A percentile compares a stretch with the other conserved stretches of the same genome.
Evolutionary conservation across 2,888 invertebrate species (phyloP).

Genomic region (Timandra comae): DNA sequence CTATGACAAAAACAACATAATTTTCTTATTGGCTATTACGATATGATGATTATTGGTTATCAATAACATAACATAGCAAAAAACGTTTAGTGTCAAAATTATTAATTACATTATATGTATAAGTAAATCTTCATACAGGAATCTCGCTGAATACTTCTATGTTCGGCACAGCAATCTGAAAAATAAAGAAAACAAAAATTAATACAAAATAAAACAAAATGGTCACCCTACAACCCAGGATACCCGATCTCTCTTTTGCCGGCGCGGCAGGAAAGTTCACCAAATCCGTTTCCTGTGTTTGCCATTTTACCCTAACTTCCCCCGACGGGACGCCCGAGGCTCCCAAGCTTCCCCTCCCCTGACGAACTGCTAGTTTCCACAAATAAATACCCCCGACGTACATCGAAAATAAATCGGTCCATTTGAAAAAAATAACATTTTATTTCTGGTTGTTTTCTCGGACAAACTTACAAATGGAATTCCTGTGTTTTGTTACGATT

Average conservation of each 20-base stretch:
- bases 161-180: background rate
- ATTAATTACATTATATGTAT: too few relatives aligned
- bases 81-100: too few relatives aligned
- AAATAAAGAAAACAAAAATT: conserved; percentile 1
- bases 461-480: too few relatives aligned
- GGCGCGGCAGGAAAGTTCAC: conserved; percentile 61
- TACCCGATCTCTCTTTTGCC: conserved; percentile 50
- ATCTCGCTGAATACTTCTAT: too few relatives aligned
- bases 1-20: too few relatives aligned
- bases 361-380: conserved; percentile 44
- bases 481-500: too few relatives aligned
- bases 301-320: conserved; percentile 38
- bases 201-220: too few relatives aligned
- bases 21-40: too few relatives aligned
- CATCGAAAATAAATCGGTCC: conserved; percentile 51
- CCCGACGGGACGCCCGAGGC: conserved; percentile 33
- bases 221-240: conserved; percentile 44
- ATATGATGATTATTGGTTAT: too few relatives aligned
- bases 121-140: too few relatives aligned
- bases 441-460: conserved; percentile 18
- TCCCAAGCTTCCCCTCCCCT: conserved; percentile 20
- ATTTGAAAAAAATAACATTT: conserved; percentile 50
- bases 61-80: too few relatives aligned
- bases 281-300: conserved; percentile 72
- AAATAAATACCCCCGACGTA: conserved; percentile 60